Base-by-base conservation (phyloP, 2,113 vertebrate species). In the Corythornis vintsioides region DNA sequence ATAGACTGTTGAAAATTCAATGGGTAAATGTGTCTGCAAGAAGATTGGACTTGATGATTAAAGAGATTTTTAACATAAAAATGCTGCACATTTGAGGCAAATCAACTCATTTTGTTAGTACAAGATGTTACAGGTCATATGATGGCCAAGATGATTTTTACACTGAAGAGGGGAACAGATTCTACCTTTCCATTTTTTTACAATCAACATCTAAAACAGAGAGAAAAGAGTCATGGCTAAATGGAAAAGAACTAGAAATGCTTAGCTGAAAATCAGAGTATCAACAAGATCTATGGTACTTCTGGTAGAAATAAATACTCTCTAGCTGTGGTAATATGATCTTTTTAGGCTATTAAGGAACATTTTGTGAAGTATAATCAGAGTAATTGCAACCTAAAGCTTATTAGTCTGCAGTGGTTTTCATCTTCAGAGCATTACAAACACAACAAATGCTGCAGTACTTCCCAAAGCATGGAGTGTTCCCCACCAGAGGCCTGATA, bases 361-460 rank as follows among this genome's bases (percentile, higher is more conserved):
- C 0, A 55, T 83, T 89, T 91, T 89, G 4, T 69, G 28, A 92
- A 86, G 59, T 55, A 65, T 74, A 87, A 89, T 89, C 67, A 83
- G 33, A 81, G 26, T 71, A 90, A 96, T 53, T 92, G 8, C 24
- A 91, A 73, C 20, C 24, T 91, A 63, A 88, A 86, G 1, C n/a
- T 88, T 77, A 53, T 79, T 92, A 87, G 79, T 92, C 40, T 83
- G 57, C 33, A 57, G 52, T 10, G 22, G 5, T 65, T 91, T 92
- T 85, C 45, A 77, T 87, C 86, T 92, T 74, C 60, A 94, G 94
- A 96, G 22, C n/a, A n/a, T 43, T 90, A 48, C 15, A 82, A 86
- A 72, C 22, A 78, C 25, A 87, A 91, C 25, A 94, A 82, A 85
- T 85, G 87, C 52, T 52, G 56, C 66, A 85, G 17, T 60, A 69